These are phyloP conservation scores for Vollenhovia emeryi DNA, from an alignment of 1,140 invertebrate genomes.

Conservation along the genomic window DNA sequence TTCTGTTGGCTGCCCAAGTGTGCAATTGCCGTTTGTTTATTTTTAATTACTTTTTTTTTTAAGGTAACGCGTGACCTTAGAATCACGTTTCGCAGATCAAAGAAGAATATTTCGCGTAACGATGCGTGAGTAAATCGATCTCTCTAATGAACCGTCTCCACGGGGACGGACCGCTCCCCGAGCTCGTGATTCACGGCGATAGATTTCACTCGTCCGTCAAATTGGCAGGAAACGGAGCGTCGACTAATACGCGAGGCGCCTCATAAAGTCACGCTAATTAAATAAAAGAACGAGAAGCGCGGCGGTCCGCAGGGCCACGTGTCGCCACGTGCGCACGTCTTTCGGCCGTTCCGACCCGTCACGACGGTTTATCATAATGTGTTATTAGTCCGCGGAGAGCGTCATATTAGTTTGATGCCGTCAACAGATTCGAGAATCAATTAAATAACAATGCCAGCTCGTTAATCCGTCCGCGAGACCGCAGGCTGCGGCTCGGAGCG, in stretches of 20 bases:
- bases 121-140: conserved; percentile 22
- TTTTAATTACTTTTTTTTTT: not conserved
- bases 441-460: conserved; percentile 77
- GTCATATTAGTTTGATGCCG: conserved; percentile 59
- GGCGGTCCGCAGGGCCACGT: conserved; percentile 67
- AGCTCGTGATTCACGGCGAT: conserved; percentile 38
- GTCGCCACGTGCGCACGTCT: conserved; percentile 73
- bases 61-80: not conserved
- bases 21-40: not conserved
- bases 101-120: not conserved
- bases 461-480: conserved; percentile 74
- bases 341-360: conserved; percentile 23
- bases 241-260: conserved; percentile 53
- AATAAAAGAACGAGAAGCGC: conserved; percentile 79
- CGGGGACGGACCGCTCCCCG: not conserved
- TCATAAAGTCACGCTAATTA: conserved; percentile 81
- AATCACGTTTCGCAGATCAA: conserved; percentile 6
- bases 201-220: conserved; percentile 56
- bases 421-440: conserved; percentile 73
- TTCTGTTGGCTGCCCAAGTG: not conserved
- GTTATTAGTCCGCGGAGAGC: conserved; percentile 74
- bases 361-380: conserved; percentile 71
- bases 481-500: conserved; percentile 61
- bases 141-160: conserved; percentile 22
- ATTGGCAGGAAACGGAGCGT: conserved; percentile 70